These are phyloP conservation scores for Lichenostomus cassidix DNA, from an alignment of 2,113 vertebrate genomes.

Conservation along the genomic window DNA sequence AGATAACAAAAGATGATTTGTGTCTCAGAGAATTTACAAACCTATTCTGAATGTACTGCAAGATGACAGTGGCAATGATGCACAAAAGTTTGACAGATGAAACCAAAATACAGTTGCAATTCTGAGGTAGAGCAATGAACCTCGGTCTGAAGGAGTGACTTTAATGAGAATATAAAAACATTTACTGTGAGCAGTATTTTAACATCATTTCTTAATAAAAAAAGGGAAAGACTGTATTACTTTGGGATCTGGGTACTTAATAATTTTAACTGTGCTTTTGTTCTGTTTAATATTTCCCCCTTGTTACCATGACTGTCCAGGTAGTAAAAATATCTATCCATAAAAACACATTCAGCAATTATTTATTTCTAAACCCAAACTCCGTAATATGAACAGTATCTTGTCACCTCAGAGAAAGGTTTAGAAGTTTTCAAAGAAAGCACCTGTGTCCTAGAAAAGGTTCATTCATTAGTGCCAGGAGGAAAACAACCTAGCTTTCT, in stretches of 20 bases:
- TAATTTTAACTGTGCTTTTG: background rate
- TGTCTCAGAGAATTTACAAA: background rate
- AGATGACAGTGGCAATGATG: background rate
- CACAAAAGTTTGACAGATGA: background rate
- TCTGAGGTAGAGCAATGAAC: background rate
- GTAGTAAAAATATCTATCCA: background rate
- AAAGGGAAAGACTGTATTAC: background rate
- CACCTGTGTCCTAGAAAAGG: background rate
- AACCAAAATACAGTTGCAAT: rapidly evolving
- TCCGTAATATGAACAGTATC: background rate
- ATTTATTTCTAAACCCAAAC: background rate
- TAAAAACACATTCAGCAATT: background rate
- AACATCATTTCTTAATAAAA: background rate
- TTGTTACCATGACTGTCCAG: background rate
- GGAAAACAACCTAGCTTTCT: background rate
- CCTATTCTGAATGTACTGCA: background rate
- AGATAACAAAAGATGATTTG: background rate
- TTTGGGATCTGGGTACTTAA: background rate
- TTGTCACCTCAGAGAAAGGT: background rate
- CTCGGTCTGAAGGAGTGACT: background rate
- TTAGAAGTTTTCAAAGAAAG: background rate
- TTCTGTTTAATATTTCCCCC: background rate
- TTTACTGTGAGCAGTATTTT: background rate
- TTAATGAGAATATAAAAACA: background rate
- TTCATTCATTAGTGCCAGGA: background rate